phyloP scores from a whole-genome alignment of 1,140 invertebrate genomes.

The Bombus waltoni region DNA sequence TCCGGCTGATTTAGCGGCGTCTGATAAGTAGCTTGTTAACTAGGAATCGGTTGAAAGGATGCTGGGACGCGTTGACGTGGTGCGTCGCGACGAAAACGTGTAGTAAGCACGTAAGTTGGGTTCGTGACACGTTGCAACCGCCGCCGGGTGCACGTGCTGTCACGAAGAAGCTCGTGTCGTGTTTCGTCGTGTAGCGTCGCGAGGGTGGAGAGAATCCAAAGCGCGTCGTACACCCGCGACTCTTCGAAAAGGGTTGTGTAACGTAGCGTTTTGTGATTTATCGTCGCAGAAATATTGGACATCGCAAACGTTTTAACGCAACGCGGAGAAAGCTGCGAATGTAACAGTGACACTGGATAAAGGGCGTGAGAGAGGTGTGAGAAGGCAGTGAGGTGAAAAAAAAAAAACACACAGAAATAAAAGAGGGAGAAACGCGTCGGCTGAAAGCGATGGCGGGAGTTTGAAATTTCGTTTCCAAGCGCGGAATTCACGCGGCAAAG shows the following conservation, averaged over 20 bases:
- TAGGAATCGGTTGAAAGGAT: no score
- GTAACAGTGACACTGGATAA: not conserved
- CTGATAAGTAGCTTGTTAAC: slow-evolving; percentile 26
- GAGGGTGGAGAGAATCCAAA: slow-evolving; percentile 6
- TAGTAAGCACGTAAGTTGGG: not conserved
- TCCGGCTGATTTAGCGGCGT: not conserved
- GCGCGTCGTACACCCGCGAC: not conserved
- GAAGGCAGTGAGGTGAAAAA: not conserved
- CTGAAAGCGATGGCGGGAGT: slow-evolving; percentile 3
- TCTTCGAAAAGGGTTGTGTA: not conserved
- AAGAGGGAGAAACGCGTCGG: not conserved
- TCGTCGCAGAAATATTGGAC: slow-evolving; percentile 50
- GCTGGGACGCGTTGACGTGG: not conserved
- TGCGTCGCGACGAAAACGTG: not conserved
- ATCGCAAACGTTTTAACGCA: slow-evolving; percentile 26
- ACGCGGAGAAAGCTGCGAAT: not conserved
- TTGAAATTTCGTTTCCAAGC: slow-evolving; percentile 27
- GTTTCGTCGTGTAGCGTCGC: not conserved
- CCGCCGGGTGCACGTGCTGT: slow-evolving; percentile 1
- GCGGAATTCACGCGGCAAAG: not conserved
- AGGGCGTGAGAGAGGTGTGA: not conserved
- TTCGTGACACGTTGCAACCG: slow-evolving; percentile 10
- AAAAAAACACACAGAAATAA: not conserved
- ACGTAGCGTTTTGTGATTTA: slow-evolving; percentile 44
- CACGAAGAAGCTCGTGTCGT: slow-evolving; percentile 9